These are phyloP conservation scores for Apomyelois bistriatella DNA, from an alignment of 2,888 invertebrate genomes.

Conservation along the genomic window DNA sequence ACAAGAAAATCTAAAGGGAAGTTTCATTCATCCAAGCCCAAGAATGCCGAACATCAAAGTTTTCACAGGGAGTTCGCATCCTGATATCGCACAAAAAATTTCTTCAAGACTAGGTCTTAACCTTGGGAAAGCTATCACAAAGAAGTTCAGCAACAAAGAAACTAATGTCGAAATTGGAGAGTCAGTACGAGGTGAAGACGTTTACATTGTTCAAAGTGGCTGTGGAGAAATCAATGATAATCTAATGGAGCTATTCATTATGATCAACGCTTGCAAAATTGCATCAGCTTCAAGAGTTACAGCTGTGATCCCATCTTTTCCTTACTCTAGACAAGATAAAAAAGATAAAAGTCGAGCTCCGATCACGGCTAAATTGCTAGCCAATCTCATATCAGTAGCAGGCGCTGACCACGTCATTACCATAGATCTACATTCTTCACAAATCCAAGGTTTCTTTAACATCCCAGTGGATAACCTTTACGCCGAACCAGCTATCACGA, in stretches of 20 bases:
- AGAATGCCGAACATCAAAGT: constrained; percentile 99
- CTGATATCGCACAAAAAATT: constrained; percentile 97
- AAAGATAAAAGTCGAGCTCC: constrained; percentile 95
- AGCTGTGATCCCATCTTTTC: constrained; percentile 94
- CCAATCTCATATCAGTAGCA: constrained; percentile 93
- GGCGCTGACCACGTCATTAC: constrained; percentile 96
- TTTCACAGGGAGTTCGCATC: constrained; percentile 98
- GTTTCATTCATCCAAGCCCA: constrained; percentile 45
- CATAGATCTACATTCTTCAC: constrained; percentile 94
- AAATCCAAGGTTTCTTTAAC: constrained; percentile 96
- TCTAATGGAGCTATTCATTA: constrained; percentile 94
- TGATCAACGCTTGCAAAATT: constrained; percentile 96
- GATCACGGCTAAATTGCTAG: constrained; percentile 93
- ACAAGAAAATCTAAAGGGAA: constrained; percentile 29
- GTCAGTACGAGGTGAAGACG: constrained; percentile 95
- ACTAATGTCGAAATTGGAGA: constrained; percentile 96
- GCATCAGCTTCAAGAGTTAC: constrained; percentile 94
- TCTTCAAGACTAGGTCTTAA: constrained; percentile 96
- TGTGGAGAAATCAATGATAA: constrained; percentile 95
- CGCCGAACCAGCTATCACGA: constrained; percentile 94
- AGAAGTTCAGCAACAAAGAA: constrained; percentile 99
- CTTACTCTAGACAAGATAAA: constrained; percentile 95
- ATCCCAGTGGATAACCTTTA: constrained; percentile 96
- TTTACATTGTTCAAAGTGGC: constrained; percentile 94
- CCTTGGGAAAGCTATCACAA: constrained; percentile 97